These are phyloP conservation scores for Siphlonurus alternatus DNA, from an alignment of 2,888 invertebrate genomes.

Conservation along the genomic window DNA sequence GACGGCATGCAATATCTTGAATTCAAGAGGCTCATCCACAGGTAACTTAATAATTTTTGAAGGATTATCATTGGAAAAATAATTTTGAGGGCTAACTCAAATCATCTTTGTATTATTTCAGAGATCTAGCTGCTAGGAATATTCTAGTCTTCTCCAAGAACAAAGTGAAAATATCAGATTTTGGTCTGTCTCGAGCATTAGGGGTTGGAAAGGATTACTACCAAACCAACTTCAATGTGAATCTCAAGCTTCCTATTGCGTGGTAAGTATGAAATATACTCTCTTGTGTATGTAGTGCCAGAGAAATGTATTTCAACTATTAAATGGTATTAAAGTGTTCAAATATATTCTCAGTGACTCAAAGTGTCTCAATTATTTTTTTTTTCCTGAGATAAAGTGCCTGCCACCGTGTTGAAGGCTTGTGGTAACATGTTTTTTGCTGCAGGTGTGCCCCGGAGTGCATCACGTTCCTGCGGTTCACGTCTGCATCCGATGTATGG, in stretches of 20 bases:
- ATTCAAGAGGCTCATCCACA: constrained; percentile 87
- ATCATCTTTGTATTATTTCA: constrained; percentile 25
- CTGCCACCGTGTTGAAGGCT: too few species aligned
- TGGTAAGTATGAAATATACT: constrained; percentile 44
- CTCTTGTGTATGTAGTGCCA: constrained; percentile 6
- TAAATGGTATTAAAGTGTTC: too few species aligned
- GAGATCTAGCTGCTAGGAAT: constrained; percentile 94
- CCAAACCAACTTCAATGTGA: constrained; percentile 94
- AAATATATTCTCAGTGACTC: too few species aligned
- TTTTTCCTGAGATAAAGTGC: too few species aligned
- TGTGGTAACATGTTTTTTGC: too few species aligned
- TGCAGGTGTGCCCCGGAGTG: constrained; percentile 88
- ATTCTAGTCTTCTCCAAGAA: constrained; percentile 93
- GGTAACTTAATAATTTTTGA: constrained; percentile 28
- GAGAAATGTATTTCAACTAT: too few species aligned
- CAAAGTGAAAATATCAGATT: constrained; percentile 96
- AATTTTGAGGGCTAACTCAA: constrained; percentile 2
- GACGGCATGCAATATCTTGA: constrained; percentile 98
- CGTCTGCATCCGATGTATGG: constrained; percentile 95
- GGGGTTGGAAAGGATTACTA: constrained; percentile 98
- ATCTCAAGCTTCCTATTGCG: constrained; percentile 91
- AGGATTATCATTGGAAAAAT: constrained; percentile 1
- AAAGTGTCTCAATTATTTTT: too few species aligned
- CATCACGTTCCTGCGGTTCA: constrained; percentile 88
- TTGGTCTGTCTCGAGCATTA: constrained; percentile 85